Evolutionary conservation across 2,797 vertebrate genomes (phyloP).

Genomic region (Gobio occitaniae): DNA sequence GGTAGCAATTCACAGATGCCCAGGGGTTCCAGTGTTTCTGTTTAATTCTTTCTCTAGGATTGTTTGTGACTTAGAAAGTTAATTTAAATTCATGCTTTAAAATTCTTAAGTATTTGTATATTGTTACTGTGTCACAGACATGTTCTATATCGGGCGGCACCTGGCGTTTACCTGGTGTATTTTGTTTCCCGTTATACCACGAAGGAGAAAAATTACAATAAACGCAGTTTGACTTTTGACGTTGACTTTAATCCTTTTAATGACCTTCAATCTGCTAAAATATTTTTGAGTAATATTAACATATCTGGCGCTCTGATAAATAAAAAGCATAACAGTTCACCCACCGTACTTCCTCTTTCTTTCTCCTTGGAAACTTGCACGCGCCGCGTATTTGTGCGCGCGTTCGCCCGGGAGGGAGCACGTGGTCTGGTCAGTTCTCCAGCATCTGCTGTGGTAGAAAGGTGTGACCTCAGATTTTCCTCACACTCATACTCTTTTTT

Average conservation of each 20-base stretch:
- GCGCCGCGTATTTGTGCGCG: not conserved
- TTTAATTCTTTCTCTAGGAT: not conserved
- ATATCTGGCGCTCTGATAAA: not conserved
- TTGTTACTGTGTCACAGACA: not conserved
- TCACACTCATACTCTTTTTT: slow-evolving; percentile 24
- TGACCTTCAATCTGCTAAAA: not conserved
- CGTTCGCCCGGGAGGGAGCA: slow-evolving; percentile 46
- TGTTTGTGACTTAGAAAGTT: not conserved
- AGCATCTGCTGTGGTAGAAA: slow-evolving; percentile 43
- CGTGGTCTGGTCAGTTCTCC: slow-evolving; percentile 34
- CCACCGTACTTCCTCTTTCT: not conserved
- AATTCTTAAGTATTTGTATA: not conserved
- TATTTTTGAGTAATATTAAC: not conserved
- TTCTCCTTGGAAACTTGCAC: slow-evolving; percentile 41
- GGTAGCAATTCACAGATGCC: slow-evolving; percentile 7
- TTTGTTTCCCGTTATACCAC: not conserved
- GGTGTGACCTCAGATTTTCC: slow-evolving; percentile 52
- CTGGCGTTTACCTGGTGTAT: not conserved
- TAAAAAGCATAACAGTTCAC: not conserved
- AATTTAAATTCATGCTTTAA: not conserved
- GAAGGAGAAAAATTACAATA: not conserved
- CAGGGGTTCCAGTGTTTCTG: not conserved
- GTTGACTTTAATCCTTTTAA: not conserved
- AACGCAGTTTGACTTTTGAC: not conserved
- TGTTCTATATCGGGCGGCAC: not conserved